Percentiles rank a stretch among this genome's conserved stretches.
These are phyloP conservation scores for Gymnogyps californianus DNA, from an alignment of 2,113 vertebrate species.

Conservation along the genomic window DNA sequence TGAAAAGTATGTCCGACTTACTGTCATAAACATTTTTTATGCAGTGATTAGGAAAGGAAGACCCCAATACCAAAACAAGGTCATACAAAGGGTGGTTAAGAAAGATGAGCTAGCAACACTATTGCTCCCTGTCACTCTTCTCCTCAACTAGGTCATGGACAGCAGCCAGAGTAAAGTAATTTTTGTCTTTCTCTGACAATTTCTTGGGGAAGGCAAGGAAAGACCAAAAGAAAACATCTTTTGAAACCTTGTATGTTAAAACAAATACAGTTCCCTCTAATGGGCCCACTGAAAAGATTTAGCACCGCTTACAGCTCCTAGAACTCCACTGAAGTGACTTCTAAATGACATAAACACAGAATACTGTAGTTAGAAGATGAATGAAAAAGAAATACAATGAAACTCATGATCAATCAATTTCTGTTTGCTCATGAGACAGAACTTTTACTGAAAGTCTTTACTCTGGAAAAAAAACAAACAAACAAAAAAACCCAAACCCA, in stretches of 20 bases:
- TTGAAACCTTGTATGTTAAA: not conserved
- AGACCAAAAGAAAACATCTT: not conserved
- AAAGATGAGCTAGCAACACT: not conserved
- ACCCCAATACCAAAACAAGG: not conserved
- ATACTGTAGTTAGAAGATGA: not conserved
- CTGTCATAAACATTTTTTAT: not conserved
- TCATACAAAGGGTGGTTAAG: not conserved
- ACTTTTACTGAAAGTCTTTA: not conserved
- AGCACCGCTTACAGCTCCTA: not conserved
- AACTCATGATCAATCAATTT: not conserved
- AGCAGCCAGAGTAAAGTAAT: not conserved
- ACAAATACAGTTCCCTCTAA: not conserved
- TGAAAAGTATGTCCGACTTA: not conserved
- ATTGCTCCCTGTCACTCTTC: not conserved
- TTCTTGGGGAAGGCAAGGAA: not conserved
- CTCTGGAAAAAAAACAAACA: no score
- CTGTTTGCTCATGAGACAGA: not conserved
- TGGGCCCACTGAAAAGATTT: not conserved
- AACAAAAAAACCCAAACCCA: not conserved
- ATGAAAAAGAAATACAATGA: not conserved
- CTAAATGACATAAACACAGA: not conserved
- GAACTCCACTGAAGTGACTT: not conserved
- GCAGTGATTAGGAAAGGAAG: not conserved
- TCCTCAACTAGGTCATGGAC: not conserved
- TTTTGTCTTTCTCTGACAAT: not conserved